phyloP scores from a whole-genome alignment of 2,113 vertebrate species.

The Thamnaconus septentrionalis region DNA sequence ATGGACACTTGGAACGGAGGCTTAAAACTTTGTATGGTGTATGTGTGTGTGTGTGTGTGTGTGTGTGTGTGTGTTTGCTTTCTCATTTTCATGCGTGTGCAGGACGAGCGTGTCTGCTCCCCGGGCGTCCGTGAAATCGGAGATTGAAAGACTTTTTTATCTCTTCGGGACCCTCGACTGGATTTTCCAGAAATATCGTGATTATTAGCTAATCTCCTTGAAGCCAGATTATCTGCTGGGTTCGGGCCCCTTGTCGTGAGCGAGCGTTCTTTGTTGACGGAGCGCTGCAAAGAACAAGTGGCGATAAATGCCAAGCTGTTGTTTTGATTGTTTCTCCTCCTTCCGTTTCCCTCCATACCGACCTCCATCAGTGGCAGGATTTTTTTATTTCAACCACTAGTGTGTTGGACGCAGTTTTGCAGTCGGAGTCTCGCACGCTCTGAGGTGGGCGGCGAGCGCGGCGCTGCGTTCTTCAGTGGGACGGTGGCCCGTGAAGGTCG shows the following conservation, averaged over 20 bases:
- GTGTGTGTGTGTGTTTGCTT: too few relatives aligned
- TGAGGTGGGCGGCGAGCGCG: too few relatives aligned
- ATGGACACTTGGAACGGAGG: conserved; percentile 47
- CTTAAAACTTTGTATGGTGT: conserved; percentile 36
- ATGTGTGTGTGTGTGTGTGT: not conserved
- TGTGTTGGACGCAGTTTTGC: not conserved
- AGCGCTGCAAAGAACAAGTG: conserved; percentile 12
- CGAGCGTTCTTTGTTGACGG: conserved; percentile 27
- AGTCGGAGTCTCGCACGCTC: too few relatives aligned
- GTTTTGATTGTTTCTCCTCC: conserved; percentile 14
- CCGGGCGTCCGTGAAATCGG: not conserved
- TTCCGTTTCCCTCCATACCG: too few relatives aligned
- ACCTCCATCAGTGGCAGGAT: too few relatives aligned
- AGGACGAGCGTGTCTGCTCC: conserved; percentile 9
- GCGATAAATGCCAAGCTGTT: conserved; percentile 60
- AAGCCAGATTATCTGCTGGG: conserved; percentile 62
- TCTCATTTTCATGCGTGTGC: conserved; percentile 10
- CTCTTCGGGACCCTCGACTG: conserved; percentile 36
- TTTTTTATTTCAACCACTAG: too few relatives aligned
- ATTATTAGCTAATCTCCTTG: conserved; percentile 61
- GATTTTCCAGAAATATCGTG: conserved; percentile 46
- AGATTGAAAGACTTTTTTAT: conserved; percentile 34
- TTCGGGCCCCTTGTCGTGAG: conserved; percentile 28
- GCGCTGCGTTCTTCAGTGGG: not conserved
- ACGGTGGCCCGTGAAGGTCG: not conserved